Percentiles rank a stretch among this genome's conserved stretches.
Conservation (phyloP, 1,140 invertebrate species). For the Lanistes nyassanus region DNA sequence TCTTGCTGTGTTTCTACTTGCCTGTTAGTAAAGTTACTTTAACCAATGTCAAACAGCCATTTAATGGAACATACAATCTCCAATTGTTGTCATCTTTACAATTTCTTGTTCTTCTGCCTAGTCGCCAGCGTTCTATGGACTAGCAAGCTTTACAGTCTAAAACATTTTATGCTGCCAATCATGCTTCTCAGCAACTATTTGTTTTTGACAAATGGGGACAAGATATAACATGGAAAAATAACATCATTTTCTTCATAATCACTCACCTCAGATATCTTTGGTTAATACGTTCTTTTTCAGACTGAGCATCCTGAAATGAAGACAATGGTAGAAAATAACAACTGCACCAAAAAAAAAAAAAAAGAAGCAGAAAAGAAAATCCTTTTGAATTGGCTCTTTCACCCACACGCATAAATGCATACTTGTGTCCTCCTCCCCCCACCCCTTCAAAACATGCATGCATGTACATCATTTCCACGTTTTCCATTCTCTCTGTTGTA, state of each 20-base stretch:
- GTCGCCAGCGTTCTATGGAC: neutral
- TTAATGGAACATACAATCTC: too few relatives aligned
- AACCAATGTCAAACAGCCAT: too few relatives aligned
- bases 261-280: conserved; percentile 44
- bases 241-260: neutral
- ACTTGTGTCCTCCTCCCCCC: neutral
- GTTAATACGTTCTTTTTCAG: conserved; percentile 49
- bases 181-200: neutral
- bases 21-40: too few relatives aligned
- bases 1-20: too few relatives aligned
- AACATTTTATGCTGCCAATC: neutral
- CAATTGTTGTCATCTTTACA: neutral
- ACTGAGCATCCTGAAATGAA: conserved; percentile 44
- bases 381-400: neutral
- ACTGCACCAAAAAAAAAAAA: neutral
- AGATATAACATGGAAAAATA: neutral
- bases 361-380: neutral
- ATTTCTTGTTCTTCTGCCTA: neutral
- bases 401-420: neutral
- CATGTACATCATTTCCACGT: too few relatives aligned
- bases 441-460: neutral
- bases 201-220: neutral
- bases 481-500: too few relatives aligned
- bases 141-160: too few relatives aligned
- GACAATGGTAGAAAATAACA: conserved; percentile 5